Conservation (phyloP, 1,140 invertebrate species). For the Aphis gossypii region DNA sequence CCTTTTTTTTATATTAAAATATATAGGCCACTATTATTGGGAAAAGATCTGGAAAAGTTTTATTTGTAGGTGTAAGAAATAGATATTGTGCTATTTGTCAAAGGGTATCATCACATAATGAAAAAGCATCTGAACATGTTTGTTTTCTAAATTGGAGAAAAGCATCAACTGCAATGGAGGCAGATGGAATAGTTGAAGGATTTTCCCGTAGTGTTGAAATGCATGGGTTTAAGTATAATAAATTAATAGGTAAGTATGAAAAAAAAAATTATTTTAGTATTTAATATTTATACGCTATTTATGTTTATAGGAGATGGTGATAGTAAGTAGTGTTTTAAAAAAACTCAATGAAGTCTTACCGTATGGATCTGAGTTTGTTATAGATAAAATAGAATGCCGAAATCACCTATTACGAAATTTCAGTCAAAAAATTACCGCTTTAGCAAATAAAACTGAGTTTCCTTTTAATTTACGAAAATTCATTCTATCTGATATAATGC, state of each 20-base stretch:
- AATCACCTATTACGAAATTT: not conserved
- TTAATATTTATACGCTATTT: too few relatives aligned
- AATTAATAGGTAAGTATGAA: not conserved
- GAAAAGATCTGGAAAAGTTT: slow-evolving; percentile 62
- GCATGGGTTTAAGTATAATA: slow-evolving; percentile 59
- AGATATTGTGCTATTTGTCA: slow-evolving; percentile 63
- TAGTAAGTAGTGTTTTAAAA: slow-evolving; percentile 21
- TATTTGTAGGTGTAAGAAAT: slow-evolving; percentile 63
- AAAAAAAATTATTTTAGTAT: too few relatives aligned
- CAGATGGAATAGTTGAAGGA: slow-evolving; percentile 61
- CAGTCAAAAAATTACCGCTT: not conserved
- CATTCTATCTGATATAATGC: not conserved
- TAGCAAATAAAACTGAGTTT: slow-evolving; percentile 15
- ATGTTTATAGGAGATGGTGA: not conserved
- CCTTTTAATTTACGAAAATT: not conserved
- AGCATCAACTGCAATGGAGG: slow-evolving; percentile 61
- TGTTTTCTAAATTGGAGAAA: slow-evolving; percentile 60
- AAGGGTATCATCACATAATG: not conserved
- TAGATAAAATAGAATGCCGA: slow-evolving; percentile 16
- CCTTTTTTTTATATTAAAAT: too few relatives aligned
- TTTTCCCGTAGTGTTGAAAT: slow-evolving; percentile 60
- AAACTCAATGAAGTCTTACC: not conserved
- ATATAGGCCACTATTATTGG: slow-evolving; percentile 61
- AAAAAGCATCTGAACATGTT: not conserved
- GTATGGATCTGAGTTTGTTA: not conserved